These are phyloP conservation scores for Andrena bucephala DNA, from an alignment of 2,888 invertebrate species.

Conservation along the genomic window DNA sequence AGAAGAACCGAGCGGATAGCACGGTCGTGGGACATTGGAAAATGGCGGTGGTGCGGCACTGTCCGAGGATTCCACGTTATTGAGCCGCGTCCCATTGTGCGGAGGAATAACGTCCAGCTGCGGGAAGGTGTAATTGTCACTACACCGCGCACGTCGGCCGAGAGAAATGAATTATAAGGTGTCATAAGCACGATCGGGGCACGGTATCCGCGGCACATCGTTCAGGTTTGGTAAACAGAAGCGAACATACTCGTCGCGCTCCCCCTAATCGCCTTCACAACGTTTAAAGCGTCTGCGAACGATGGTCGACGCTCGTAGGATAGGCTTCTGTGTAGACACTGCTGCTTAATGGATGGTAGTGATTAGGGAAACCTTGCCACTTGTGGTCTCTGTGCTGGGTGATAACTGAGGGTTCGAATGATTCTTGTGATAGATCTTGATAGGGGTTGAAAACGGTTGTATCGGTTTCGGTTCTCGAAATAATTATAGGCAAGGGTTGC, in stretches of 20 bases:
- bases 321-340: background rate
- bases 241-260: background rate
- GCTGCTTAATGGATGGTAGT: no score
- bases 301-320: background rate
- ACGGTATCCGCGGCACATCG: conserved; percentile 1
- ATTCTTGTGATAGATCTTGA: no score
- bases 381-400: no score
- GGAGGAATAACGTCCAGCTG: conserved; percentile 53
- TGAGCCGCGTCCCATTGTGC: conserved; percentile 19
- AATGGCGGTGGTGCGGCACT: background rate
- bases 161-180: conserved; percentile 38
- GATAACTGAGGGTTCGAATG: no score
- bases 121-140: conserved; percentile 41
- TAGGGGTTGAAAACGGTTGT: no score
- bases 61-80: conserved; percentile 20
- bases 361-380: no score
- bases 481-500: no score
- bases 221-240: conserved; percentile 26
- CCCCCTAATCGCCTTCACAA: background rate
- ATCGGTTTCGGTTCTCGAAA: no score
- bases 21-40: background rate
- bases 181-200: background rate
- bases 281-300: background rate
- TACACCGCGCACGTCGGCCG: conserved; percentile 17
- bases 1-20: background rate